Base-by-base conservation (phyloP, 2,888 invertebrate species). In the Scaptomyza flava region DNA sequence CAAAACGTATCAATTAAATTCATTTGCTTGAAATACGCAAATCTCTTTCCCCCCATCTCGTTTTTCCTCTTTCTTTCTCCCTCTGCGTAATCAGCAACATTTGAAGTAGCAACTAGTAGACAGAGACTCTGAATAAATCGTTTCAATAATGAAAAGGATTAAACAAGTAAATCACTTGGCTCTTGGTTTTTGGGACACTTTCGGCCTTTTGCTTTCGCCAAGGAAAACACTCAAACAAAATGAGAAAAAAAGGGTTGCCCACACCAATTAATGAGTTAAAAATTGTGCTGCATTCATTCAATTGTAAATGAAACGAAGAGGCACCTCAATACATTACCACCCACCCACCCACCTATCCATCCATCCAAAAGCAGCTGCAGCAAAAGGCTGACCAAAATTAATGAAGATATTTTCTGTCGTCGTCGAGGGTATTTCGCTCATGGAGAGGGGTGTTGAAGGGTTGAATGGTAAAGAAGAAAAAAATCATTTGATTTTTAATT, bases 401-500 rank as follows among this genome's bases (percentile, higher is more conserved):
- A 85, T 85, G 85, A 85, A 85, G 87, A 87, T 85, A 85, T 85
- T 84, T 83, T 68, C 79, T 80, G 72, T 68, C 76, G 67, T 62
- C 68, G 71, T 57, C 30, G 38, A 38, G 38, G 38, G 14, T 38
- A 14, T 38, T 38, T 14, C n/a, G 7, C 14, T 36, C 6, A 36
- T 2, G 2, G 36, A 36, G n/a, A 36, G 12, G 36, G 27, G 51
- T 6, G 27, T 50, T 33, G 9, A 33, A 23, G 54, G 64, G 20
- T 42, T 20, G 17, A 31, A 33, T 47, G 12, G 51, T 20, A 43
- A 20, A 43, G 43, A 45, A 43, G 59, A 52, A 71, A 73, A 78
- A 85, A 87, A 87, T 85, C 86, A 85, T 85, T 85, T 85, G 85
- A 85, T 85, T 85, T 85, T 85, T 85, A 85, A 85, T 85, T 85